Conservation (phyloP, 2,888 invertebrate genomes). For the Hecatera dysodea region DNA sequence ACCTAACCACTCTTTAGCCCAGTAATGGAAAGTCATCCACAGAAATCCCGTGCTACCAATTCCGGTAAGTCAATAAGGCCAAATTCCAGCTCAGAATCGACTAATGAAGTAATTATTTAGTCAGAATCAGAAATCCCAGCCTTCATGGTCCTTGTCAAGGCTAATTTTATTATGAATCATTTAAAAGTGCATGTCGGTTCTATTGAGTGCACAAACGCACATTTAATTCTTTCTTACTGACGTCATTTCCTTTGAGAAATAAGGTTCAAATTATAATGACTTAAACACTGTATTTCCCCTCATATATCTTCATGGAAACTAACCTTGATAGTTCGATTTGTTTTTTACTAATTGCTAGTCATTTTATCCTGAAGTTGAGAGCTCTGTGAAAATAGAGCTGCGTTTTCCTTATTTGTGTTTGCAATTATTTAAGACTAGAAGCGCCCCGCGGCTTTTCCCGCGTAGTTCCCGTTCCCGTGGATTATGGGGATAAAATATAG, state of each 20-base stretch:
- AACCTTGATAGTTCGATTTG: constrained; percentile 7
- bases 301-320: not conserved
- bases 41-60: constrained; percentile 2
- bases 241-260: constrained; percentile 7
- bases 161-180: constrained; percentile 32
- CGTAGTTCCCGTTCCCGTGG: no score
- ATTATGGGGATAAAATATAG: not conserved
- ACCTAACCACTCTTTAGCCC: not conserved
- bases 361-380: constrained; percentile 18
- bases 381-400: not conserved
- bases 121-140: constrained; percentile 22
- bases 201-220: not conserved
- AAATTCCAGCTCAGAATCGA: constrained; percentile 3
- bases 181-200: not conserved
- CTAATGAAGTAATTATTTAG: constrained; percentile 2
- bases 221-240: constrained; percentile 17
- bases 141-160: constrained; percentile 25
- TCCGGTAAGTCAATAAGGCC: not conserved
- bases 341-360: constrained; percentile 6
- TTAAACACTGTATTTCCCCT: constrained; percentile 13
- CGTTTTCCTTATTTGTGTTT: constrained; percentile 5
- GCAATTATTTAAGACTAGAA: no score
- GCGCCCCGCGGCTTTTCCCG: no score
- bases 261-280: not conserved
- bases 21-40: not conserved